Base-by-base conservation (phyloP, 2,888 invertebrate species). In the Xestia ashworthii region DNA sequence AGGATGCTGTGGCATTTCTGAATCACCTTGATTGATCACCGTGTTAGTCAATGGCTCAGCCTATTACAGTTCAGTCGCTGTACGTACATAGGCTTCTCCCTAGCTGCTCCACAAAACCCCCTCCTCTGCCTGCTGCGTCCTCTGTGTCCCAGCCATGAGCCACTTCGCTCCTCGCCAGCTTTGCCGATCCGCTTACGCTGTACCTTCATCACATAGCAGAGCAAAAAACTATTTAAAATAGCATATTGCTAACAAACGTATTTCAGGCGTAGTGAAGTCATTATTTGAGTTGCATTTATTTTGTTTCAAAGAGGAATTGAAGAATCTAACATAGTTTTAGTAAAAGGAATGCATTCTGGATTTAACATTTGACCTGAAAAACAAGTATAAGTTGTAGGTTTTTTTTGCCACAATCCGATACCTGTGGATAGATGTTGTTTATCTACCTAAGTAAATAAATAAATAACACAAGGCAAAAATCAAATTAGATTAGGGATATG, bases 191-290 rank as follows among this genome's bases (percentile, higher is more conserved):
- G n/a, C 32, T 32, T n/a, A 14, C 41, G 14, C 14, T 11, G 12
- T 65, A n/a, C 41, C 64, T 44, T 11, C 16, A 44, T 65, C 44
- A 16, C 25, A 12, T 16, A 22, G 8, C 11, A 55, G 22, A 71
- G 78, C 77, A 64, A 79, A 73, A 66, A 5, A 41, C n/a, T 62
- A 68, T 64, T 67, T 0, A 5, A 58, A 58, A 22, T 38, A 16
- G 68, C 41, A 58, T 19, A 41, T 83, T 82, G 81, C 83, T 83
- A 58, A 41, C 48, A 0, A 0, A 46, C 53, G 41, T 64, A 22
- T 64, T 53, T 66, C 50, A 82, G 80, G 72, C 72, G 72, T 46
- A n/a, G 11, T 11, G 6, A 65, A 50, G 3, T n/a, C n/a, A 32
- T 53, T 25, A n/a, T n/a, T 1, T 25, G 44, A 1, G 1, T 44